Evolutionary conservation across 1,140 invertebrate species (phyloP).

Genomic region (Neodiprion virginianus): DNA sequence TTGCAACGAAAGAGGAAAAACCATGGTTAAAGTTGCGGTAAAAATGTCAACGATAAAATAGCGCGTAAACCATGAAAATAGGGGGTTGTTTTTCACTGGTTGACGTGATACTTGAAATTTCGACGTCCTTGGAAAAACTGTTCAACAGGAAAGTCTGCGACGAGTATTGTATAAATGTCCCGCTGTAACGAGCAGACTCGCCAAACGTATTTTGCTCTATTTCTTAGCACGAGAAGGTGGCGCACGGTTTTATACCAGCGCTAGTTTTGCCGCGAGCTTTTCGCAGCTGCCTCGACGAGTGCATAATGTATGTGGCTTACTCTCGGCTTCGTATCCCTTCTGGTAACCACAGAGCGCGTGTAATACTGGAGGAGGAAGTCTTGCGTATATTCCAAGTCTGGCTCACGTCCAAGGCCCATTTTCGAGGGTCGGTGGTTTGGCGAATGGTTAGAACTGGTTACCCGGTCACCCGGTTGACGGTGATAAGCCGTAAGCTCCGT

Average conservation of each 20-base stretch:
- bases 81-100: no score
- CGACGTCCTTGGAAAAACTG: no score
- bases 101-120: no score
- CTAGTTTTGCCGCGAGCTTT: not conserved
- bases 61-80: no score
- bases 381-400: not conserved
- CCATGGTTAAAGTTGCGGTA: not conserved
- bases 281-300: not conserved
- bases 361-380: not conserved
- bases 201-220: no score
- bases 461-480: not conserved
- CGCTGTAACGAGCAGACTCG: constrained; percentile 27
- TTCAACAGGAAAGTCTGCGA: no score
- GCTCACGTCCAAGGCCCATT: not conserved
- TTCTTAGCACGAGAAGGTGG: no score
- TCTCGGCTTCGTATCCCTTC: not conserved
- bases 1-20: no score
- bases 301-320: not conserved
- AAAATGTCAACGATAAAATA: not conserved
- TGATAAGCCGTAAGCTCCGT: not conserved
- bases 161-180: constrained; percentile 2
- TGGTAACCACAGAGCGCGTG: not conserved
- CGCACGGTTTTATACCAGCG: not conserved
- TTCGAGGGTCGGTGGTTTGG: constrained; percentile 2
- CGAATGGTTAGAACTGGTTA: not conserved